A percentile compares a stretch with the other conserved stretches of the same genome.
Conservation (phyloP, 2,797 vertebrate genomes). For the Enteromius unitaeniatus region DNA sequence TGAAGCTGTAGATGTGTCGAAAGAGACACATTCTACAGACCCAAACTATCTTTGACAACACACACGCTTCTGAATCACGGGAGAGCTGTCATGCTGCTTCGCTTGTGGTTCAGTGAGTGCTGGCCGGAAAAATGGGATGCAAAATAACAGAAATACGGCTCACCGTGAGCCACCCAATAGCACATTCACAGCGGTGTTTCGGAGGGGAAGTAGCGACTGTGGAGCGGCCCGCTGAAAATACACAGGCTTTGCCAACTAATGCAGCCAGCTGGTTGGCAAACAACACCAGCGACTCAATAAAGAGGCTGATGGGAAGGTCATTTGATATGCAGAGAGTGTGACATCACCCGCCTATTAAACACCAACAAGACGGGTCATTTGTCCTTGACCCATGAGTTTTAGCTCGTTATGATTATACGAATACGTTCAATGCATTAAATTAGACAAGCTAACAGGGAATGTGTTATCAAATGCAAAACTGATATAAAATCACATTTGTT, state of each 20-base stretch:
- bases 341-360: constrained; percentile 61
- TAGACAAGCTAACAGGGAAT: neutral
- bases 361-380: constrained; percentile 61
- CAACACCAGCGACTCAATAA: constrained; percentile 53
- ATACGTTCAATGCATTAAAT: constrained; percentile 3
- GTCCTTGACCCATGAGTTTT: neutral
- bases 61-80: constrained; percentile 23
- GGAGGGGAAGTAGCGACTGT: constrained; percentile 74
- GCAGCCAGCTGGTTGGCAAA: constrained; percentile 68
- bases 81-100: constrained; percentile 51
- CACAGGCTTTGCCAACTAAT: constrained; percentile 70
- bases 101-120: constrained; percentile 72
- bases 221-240: constrained; percentile 73
- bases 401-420: neutral
- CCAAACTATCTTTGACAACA: neutral
- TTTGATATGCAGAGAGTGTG: constrained; percentile 63
- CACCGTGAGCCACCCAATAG: constrained; percentile 73
- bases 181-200: constrained; percentile 67
- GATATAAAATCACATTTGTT: no score
- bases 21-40: neutral
- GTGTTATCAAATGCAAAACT: no score
- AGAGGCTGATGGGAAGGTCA: constrained; percentile 53
- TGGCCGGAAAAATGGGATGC: constrained; percentile 48
- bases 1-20: neutral
- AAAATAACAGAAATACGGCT: constrained; percentile 48